Evolutionary conservation across 1,140 invertebrate species (phyloP), one percentile per base, ranked within the genome.

Genomic region (Drosophila auraria): DNA sequence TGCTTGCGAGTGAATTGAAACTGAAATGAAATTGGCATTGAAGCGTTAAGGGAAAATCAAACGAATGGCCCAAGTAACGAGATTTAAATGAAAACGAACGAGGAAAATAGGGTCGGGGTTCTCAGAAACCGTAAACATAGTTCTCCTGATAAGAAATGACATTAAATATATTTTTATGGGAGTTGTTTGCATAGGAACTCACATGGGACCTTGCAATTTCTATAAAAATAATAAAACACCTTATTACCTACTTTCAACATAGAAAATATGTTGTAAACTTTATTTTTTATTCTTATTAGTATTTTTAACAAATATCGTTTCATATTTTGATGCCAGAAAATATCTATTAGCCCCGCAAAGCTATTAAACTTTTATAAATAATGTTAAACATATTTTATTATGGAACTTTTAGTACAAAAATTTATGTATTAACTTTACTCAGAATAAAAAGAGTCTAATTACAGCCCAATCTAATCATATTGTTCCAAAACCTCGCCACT

Each of bases 1-100:
- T 72, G 59, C 45, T 44, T 12, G 9, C 56, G 5, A 61, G 42
- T 51, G 51, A 56, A 80, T 83, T 80, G 36, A 87, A 66, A 68
- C 63, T 70, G 53, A 71, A 71, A 66, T 76, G 49, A 72, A 72
- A 47, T 47, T 79, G 12, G 17, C 56, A 53, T 44, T 79, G 42
- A 61, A 30, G 54, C 62, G 47, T 70, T 44, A 53, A 27, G 61
- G 54, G 5, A 36, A 68, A 69, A 68, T 69, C 25, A 40, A 49
- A 44, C 53, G 49, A 40, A 64, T 49, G 57, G 64, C 64, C 63
- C 40, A 83, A 9, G 45, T 17, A 51, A 77, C 57, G 14, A 60
- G 42, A 47, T 78, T 53, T 68, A n/a, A 58, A 57, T 40, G 23
- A 23, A 33, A 58, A 44, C n/a, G 20, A 42, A 49, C 17, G n/a